Evolutionary conservation across 2,797 vertebrate species (phyloP).

Genomic region (Hypotaenidia okinawae): DNA sequence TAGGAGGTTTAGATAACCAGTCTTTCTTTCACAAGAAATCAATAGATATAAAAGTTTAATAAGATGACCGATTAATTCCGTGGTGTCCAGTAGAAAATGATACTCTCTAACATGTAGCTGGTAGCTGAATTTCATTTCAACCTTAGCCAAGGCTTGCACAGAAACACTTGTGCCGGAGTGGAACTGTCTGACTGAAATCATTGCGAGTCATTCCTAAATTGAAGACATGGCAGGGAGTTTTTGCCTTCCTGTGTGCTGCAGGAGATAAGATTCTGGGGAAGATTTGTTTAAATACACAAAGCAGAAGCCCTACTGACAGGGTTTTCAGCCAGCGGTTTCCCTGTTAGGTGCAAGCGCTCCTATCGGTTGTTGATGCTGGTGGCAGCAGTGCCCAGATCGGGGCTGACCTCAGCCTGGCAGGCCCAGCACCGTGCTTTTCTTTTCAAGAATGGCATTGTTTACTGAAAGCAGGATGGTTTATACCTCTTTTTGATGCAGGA

Average conservation of each 20-base stretch:
- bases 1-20: neutral
- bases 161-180: neutral
- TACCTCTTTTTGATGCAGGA: neutral
- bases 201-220: neutral
- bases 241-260: neutral
- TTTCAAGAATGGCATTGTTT: neutral
- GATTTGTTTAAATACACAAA: neutral
- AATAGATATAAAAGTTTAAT: neutral
- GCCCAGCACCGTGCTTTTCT: neutral
- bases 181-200: neutral
- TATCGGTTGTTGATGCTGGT: neutral
- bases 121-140: neutral
- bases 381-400: neutral
- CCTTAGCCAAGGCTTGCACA: neutral
- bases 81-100: neutral
- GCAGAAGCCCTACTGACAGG: neutral
- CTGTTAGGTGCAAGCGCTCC: neutral
- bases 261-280: neutral
- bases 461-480: neutral
- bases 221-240: neutral
- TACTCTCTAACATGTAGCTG: neutral
- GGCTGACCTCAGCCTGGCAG: neutral
- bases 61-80: neutral
- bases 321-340: neutral
- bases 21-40: neutral